Base-by-base conservation (phyloP, 2,888 invertebrate genomes). In the Drosophila pullipes region DNA sequence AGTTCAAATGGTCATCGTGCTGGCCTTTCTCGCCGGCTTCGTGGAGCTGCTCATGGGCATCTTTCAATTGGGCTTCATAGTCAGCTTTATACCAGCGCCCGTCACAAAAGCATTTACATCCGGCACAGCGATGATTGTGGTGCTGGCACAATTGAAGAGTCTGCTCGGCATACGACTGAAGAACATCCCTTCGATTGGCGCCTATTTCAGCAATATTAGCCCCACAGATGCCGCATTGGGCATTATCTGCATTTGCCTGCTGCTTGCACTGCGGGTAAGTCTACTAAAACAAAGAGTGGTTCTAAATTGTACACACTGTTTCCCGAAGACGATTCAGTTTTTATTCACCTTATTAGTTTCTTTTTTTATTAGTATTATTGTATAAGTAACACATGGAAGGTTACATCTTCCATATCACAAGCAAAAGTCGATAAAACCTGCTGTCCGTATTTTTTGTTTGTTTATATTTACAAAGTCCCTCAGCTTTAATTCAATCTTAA, bases 91-190 rank as follows among this genome's bases (percentile, higher is more conserved):
- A 83, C 97, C 97, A 0, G 95, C 96, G 33, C 96, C 97, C 13
- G 97, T 97, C 61, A 96, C 96, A 25, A 96, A 96, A 79, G 97
- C 97, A 2, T 98, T 98, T 92, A 97, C 97, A 50, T 96, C 97
- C 2, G 97, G 97, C 13, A 97, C 97, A 28, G 96, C 97, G 0
- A 92, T 97, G 16, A 96, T 97, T 84, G 97, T 98, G 82, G 95
- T 96, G 49, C 94, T 95, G 41, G 95, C 96, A 9, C 97, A 98
- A 93, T 81, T 97, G 18, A 97, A 96, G 93, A 96, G 95, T 60
- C 94, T 97, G 57, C 93, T 97, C 35, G 97, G 97, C 11, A 94
- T 97, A 39, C 94, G 94, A 82, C 95, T 96, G 1, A 91, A 89
- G 65, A 83, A 83, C 2, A n/a, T 90, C 16, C 76, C 91, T 3